Evolutionary conservation across 1,140 invertebrate genomes (phyloP).

Genomic region (Phocides pigmalion): DNA sequence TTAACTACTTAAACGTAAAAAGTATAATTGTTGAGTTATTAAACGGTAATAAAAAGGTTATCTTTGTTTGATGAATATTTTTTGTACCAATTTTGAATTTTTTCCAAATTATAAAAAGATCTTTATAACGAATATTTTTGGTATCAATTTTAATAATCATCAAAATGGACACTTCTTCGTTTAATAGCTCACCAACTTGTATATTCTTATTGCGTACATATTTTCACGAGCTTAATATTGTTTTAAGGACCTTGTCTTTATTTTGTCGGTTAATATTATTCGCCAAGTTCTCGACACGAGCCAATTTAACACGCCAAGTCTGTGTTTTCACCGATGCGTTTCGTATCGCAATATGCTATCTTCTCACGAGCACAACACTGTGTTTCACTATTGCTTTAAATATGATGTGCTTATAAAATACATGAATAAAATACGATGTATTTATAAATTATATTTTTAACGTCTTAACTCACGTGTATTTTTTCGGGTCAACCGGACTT

Average conservation of each 20-base stretch:
- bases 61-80: too few species aligned
- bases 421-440: too few species aligned
- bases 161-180: too few species aligned
- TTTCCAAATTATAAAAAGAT: not conserved
- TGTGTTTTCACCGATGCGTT: not conserved
- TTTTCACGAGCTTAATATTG: not conserved
- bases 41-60: not conserved
- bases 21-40: conserved; percentile 14
- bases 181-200: not conserved
- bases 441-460: too few species aligned
- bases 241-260: not conserved
- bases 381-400: too few species aligned
- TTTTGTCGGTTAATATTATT: not conserved
- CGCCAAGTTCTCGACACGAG: not conserved
- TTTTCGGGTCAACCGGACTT: too few species aligned
- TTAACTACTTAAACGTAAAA: conserved; percentile 3
- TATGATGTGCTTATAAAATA: too few species aligned
- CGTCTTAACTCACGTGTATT: too few species aligned
- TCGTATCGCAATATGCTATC: not conserved
- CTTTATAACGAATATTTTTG: not conserved
- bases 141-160: too few species aligned
- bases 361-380: not conserved
- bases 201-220: not conserved
- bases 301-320: not conserved
- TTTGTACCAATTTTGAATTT: not conserved